A percentile compares a stretch with the other conserved stretches of the same genome.
Evolutionary conservation across 2,888 invertebrate species (phyloP).

Genomic region (Lasioglossum vierecki): DNA sequence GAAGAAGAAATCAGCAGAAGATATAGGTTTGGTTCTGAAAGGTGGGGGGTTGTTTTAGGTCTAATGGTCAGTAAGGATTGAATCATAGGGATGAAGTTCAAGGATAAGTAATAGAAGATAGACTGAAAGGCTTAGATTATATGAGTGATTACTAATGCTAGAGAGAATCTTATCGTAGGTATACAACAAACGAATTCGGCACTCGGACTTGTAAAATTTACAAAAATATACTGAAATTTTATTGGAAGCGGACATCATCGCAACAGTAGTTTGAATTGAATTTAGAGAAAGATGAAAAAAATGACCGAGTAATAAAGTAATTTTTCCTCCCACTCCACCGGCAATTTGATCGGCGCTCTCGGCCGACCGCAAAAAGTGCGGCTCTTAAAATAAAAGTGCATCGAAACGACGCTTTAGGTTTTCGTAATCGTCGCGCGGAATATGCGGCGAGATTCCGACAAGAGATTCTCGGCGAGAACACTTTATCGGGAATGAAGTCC

Average conservation of each 20-base stretch:
- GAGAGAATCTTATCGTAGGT: too few species aligned
- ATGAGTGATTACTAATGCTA: too few species aligned
- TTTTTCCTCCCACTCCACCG: not conserved
- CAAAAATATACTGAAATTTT: not conserved
- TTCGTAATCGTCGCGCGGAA: not conserved
- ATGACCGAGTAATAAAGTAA: not conserved
- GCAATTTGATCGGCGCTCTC: not conserved
- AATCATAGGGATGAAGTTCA: too few species aligned
- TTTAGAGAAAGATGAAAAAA: not conserved
- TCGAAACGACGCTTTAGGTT: not conserved
- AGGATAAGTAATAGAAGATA: too few species aligned
- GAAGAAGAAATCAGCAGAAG: too few species aligned
- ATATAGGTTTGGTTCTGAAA: too few species aligned
- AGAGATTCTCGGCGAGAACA: not conserved
- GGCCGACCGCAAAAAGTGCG: not conserved
- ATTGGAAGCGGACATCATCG: not conserved
- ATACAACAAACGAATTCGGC: too few species aligned
- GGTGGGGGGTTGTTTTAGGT: too few species aligned
- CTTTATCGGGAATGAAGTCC: conserved; percentile 38
- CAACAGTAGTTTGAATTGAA: not conserved
- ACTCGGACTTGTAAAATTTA: too few species aligned
- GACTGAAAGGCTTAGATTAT: too few species aligned
- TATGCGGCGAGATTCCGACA: not conserved
- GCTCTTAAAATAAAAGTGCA: not conserved
- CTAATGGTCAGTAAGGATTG: too few species aligned